Conservation (phyloP, 37 sponge, comb jelly and placozoan species). For the Amphimedon queenslandica region DNA sequence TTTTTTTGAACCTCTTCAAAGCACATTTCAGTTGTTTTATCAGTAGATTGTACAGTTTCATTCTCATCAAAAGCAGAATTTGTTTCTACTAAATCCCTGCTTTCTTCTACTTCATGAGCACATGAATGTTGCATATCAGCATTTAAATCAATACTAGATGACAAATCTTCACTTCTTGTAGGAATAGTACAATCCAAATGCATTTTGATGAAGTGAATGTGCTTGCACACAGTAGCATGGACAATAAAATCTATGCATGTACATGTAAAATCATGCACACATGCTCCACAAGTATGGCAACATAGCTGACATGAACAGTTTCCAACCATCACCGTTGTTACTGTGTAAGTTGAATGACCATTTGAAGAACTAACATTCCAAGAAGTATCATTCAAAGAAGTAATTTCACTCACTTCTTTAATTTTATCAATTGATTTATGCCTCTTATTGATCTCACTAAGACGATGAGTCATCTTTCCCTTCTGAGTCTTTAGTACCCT, state of each 20-base stretch:
- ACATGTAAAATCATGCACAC: conserved; percentile 35
- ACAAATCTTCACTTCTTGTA: neutral
- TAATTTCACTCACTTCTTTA: neutral
- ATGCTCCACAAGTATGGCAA: conserved; percentile 20
- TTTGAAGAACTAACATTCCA: neutral
- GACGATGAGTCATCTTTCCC: conserved; percentile 33
- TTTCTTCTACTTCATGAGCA: neutral
- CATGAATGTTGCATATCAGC: neutral
- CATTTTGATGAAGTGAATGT: conserved; percentile 29
- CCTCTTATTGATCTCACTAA: conserved; percentile 19
- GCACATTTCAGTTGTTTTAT: neutral
- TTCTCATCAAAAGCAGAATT: neutral
- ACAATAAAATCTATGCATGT: conserved; percentile 20
- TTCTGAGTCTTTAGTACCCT: conserved; percentile 38
- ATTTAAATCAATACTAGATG: neutral
- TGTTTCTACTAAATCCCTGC: neutral
- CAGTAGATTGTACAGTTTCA: neutral
- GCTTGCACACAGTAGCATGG: conserved; percentile 34
- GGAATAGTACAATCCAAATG: neutral
- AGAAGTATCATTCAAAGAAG: conserved; percentile 3
- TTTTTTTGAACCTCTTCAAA: neutral
- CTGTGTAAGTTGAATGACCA: no score
- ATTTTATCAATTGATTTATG: conserved; percentile 5
- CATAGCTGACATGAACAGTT: conserved; percentile 7
- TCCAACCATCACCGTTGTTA: neutral